Evolutionary conservation across 2,888 invertebrate genomes (phyloP), one percentile per base, ranked within the genome.

Genomic region (Leuctra nigra): DNA sequence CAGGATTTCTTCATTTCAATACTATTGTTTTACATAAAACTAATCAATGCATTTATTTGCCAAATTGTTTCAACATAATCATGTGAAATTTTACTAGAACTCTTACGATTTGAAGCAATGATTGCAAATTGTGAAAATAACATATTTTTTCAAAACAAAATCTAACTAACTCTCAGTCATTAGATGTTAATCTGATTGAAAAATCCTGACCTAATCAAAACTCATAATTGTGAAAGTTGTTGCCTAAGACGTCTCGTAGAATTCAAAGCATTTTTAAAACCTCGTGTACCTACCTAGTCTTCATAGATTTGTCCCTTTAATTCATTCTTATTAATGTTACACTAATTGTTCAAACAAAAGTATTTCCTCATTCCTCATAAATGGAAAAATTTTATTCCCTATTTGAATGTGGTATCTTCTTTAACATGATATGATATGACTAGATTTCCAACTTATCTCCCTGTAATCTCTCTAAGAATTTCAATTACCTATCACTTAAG

Each of bases 401-500:
- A 44, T 55, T 55, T 52, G 47, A 58, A 59, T 59, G 53, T 59
- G 50, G 33, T 50, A 20, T 50, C 50, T 33, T 50, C 33, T 50
- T 50, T 22, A 44, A 44, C 29, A 29, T 41, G 41, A 41, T 11
- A 35, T 47, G 22, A 18, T 50, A 16, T n/a, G 22, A 29, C 33
- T 50, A 35, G 50, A 33, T 29, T 50, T 24, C 29, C 48, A 48
- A 24, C 18, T 44, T 33, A 50, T 33, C 50, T 50, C 50, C 50
- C 35, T 50, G n/a, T 4, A 50, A 50, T 50, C 50, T 50, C 50
- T 50, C 50, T 50, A 50, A 50, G 50, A 50, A 50, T 50, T 33
- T 50, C 33, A 41, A 41, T 41, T 9, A 20, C 20, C 16, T n/a
- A n/a, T n/a, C n/a, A n/a, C n/a, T n/a, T n/a, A n/a, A n/a, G n/a